A percentile compares a stretch with the other conserved stretches of the same genome.
Evolutionary conservation across 2,797 vertebrate genomes (phyloP).

Genomic region (Gymnothorax reevesii): DNA sequence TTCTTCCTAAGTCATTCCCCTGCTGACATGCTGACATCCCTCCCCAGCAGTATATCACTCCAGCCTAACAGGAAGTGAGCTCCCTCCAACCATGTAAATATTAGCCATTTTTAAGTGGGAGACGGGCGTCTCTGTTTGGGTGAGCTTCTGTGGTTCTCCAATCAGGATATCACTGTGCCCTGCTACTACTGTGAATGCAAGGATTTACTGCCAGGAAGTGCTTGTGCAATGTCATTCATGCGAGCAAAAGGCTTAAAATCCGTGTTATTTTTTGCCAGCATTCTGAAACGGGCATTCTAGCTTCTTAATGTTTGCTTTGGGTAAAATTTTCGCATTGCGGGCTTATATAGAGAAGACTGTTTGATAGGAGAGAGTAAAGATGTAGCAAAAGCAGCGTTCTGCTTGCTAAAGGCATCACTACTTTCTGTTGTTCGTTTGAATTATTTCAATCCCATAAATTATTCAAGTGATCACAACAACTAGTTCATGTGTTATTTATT

Average conservation of each 20-base stretch:
- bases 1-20: conserved; percentile 26
- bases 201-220: background rate
- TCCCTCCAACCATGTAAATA: conserved; percentile 9
- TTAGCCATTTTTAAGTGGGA: background rate
- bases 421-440: background rate
- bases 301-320: background rate
- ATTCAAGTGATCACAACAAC: background rate
- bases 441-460: background rate
- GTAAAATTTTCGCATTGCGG: background rate
- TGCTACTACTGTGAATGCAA: background rate
- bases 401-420: background rate
- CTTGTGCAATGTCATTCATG: background rate
- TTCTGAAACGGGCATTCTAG: background rate
- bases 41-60: conserved; percentile 25
- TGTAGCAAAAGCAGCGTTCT: background rate
- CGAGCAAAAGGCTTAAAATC: background rate
- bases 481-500: background rate
- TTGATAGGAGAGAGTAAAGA: background rate
- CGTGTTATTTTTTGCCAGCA: background rate
- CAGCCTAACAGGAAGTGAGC: conserved; percentile 22
- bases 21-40: conserved; percentile 11
- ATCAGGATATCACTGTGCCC: conserved; percentile 5
- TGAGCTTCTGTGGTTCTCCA: too few species aligned
- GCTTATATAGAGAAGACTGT: background rate
- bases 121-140: background rate